Percentiles rank a stretch among this genome's conserved stretches.
Conservation (phyloP, 2,888 invertebrate genomes). For the Drosophila meridiana region DNA sequence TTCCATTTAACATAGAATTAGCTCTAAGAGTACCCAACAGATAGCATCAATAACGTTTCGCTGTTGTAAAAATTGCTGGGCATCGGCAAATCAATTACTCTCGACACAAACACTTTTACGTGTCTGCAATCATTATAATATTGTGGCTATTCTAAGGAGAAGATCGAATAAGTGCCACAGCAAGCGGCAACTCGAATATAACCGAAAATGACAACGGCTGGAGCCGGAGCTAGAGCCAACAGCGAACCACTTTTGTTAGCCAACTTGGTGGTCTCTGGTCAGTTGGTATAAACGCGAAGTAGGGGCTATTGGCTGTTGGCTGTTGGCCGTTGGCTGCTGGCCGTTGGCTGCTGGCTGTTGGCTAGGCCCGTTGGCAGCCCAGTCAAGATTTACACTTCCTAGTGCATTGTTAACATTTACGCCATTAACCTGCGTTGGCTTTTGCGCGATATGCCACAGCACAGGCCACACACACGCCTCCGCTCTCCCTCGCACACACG, state of each 20-base stretch:
- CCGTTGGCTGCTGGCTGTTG: slow-evolving; percentile 1
- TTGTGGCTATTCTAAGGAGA: neutral
- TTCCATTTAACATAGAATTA: neutral
- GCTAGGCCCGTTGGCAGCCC: slow-evolving; percentile 32
- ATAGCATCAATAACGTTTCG: neutral
- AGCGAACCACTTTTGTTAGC: slow-evolving; percentile 22
- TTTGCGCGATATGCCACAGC: slow-evolving; percentile 55
- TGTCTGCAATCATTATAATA: slow-evolving; percentile 7
- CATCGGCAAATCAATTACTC: slow-evolving; percentile 5
- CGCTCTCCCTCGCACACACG: slow-evolving; percentile 5
- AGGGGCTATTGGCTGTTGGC: slow-evolving; percentile 13
- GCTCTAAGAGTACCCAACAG: neutral
- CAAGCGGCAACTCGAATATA: slow-evolving; percentile 13
- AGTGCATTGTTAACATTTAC: slow-evolving; percentile 81
- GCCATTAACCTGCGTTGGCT: slow-evolving; percentile 81
- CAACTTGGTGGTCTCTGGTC: slow-evolving; percentile 38
- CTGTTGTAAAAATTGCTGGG: neutral
- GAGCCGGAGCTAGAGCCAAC: neutral
- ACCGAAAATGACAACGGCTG: slow-evolving; percentile 35
- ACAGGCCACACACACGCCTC: slow-evolving; percentile 40
- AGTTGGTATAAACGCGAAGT: slow-evolving; percentile 26
- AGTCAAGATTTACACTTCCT: slow-evolving; percentile 79
- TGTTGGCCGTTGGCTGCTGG: neutral
- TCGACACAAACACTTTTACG: slow-evolving; percentile 8
- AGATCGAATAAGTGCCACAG: neutral